phyloP scores from a whole-genome alignment of 2,113 vertebrate species.

The Colinus virginianus region DNA sequence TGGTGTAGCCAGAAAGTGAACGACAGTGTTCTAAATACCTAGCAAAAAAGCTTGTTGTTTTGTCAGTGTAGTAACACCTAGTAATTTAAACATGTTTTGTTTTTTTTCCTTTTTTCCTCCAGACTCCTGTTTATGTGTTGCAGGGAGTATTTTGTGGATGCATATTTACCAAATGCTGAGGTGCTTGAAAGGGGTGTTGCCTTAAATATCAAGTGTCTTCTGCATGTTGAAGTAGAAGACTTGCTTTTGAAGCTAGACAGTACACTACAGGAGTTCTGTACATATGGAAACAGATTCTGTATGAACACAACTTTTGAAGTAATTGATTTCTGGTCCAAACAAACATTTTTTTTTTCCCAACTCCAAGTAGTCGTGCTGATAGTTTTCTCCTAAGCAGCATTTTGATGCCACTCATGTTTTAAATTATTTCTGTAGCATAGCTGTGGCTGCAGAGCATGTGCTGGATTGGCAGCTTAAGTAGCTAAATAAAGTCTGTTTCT shows the following conservation, averaged over 20 bases:
- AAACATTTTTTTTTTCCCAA: background rate
- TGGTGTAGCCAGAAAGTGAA: background rate
- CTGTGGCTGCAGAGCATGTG: background rate
- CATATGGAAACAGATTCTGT: background rate
- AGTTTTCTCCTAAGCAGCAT: background rate
- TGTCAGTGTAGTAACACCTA: background rate
- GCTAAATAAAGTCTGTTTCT: conserved; percentile 10
- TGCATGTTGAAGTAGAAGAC: background rate
- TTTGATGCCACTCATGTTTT: background rate
- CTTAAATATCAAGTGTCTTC: background rate
- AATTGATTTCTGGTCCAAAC: background rate
- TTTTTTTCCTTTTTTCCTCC: background rate
- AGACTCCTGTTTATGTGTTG: background rate
- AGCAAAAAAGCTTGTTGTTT: background rate
- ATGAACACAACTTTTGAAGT: background rate
- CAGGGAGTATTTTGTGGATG: background rate
- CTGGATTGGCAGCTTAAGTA: conserved; percentile 17
- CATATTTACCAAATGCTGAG: background rate
- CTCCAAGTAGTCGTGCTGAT: background rate
- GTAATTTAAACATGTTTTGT: background rate
- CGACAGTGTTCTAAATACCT: background rate
- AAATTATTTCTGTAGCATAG: background rate
- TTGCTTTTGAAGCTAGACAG: background rate
- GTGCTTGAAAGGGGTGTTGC: background rate
- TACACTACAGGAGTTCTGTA: background rate